Conservation (phyloP, 2,797 vertebrate species). For the Xiphophorus birchmanni region DNA sequence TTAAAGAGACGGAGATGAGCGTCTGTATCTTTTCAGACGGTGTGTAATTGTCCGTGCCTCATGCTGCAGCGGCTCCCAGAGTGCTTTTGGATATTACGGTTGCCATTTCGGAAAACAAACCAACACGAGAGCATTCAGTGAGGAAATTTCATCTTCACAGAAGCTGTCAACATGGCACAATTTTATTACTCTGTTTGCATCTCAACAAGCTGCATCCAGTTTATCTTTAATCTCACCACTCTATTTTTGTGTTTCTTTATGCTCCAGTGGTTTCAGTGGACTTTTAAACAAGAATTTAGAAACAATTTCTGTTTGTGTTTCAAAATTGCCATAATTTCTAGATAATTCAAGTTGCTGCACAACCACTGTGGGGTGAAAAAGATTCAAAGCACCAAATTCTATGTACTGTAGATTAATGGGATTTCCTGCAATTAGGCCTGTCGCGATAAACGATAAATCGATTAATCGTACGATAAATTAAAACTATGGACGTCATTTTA, state of each 20-base stretch:
- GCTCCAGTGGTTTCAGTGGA: constrained; percentile 22
- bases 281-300: constrained; percentile 23
- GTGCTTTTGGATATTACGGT: constrained; percentile 34
- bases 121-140: constrained; percentile 9
- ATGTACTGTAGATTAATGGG: neutral
- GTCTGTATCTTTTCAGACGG: constrained; percentile 25
- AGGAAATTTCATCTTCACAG: constrained; percentile 39
- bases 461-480: no score
- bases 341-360: neutral
- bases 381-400: neutral
- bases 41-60: constrained; percentile 40
- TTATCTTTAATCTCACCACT: constrained; percentile 21
- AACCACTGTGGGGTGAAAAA: neutral
- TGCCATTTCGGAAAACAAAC: constrained; percentile 29
- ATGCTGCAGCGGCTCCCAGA: constrained; percentile 23
- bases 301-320: constrained; percentile 15
- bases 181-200: constrained; percentile 25
- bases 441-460: no score
- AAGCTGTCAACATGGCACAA: constrained; percentile 18
- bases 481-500: no score
- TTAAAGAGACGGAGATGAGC: constrained; percentile 10
- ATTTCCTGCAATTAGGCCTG: neutral
- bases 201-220: neutral
- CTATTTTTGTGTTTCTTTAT: constrained; percentile 18
- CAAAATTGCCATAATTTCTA: neutral